Base-by-base conservation (phyloP, 2,888 invertebrate species). In the Gari tellinella region DNA sequence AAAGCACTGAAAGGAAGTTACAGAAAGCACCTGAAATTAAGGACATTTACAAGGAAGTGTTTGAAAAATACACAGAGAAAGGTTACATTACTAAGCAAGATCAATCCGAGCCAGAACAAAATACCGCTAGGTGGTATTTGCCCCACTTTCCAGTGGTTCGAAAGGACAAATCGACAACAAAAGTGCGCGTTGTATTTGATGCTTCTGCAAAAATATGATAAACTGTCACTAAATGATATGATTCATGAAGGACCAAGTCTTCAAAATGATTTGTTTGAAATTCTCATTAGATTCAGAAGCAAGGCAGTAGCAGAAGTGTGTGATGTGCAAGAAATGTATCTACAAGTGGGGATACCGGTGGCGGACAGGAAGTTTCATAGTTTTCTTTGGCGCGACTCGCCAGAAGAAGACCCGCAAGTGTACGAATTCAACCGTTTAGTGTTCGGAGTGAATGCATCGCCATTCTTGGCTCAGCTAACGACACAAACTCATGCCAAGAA, bases 391-490 rank as follows among this genome's bases (percentile, higher is more conserved):
- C 55, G 51, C 7, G 52, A 49, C 21, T 37, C 38, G 2, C 17
- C 53, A 17, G 31, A 37, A 7, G 19, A 10, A 0, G 21, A 43
- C 0, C 70, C 74, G 38, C 55, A 72, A 12, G 46, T 51, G 8
- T 80, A 72, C 49, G 38, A 80, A 41, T 80, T 80, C 21, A 68
- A 70, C 26, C 17, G 55, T 26, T 40, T 80, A 2, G 65, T 79
- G 10, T 83, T 82, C 58, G 83, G 76, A 10, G 66, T 76, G 2
- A 82, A 80, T 58, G 79, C 68, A 12, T 83, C 79, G 12, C 82
- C 76, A 0, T 76, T 73, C 65, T 43, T 72, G 46, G 78, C 78
- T n/a, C 80, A 79, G 55, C 74, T 48, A 62, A 76, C 77, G 4
- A 40, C 76, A n/a, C 67, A 64, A 48, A 12, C 72, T 19, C 65